Base-by-base conservation (phyloP, 2,888 invertebrate genomes). In the Ormyrus labotus region DNA sequence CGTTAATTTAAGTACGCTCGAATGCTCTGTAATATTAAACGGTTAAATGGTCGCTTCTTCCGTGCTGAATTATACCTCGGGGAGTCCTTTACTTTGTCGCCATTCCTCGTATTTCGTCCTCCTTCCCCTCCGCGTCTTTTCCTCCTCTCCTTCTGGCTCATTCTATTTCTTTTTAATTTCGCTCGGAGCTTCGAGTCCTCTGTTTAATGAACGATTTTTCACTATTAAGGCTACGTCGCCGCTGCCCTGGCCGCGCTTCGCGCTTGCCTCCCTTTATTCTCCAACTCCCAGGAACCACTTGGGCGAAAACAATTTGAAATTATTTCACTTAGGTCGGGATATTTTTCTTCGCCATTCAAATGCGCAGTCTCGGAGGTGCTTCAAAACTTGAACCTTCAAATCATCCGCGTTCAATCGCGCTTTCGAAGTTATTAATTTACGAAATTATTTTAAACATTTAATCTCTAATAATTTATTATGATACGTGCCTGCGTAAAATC, bases 1-100 rank as follows among this genome's bases (percentile, higher is more conserved):
- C 84, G 84, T 85, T 85, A 86, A 87, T 83, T 83, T 69, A 78
- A 83, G 77, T 81, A 76, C 81, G 80, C 79, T 84, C 79, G 69
- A 84, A 83, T 78, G 77, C 81, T 82, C 80, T 82, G 75, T 68
- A 78, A 81, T 81, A 81, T 71, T 79, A 72, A 78, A 79, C 73
- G 83, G 79, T 85, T 84, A 78, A 84, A 83, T 82, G 83, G n/a
- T 70, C 78, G 83, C 78, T 81, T 83, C 85, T 84, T 83, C 80
- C 84, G 80, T 81, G 83, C 82, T 61, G 63, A 67, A 82, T 82
- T 80, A 74, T 71, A 47, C 82, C 81, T 47, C 65, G 47, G 70
- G 72, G 67, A 55, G 61, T 65, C 53, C n/a, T 71, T 76, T 78
- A 79, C 81, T 78, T 79, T 75, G 70, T 74, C 70, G 70, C 78